Conservation (phyloP, 2,797 vertebrate genomes). For the Pampus argenteus region DNA sequence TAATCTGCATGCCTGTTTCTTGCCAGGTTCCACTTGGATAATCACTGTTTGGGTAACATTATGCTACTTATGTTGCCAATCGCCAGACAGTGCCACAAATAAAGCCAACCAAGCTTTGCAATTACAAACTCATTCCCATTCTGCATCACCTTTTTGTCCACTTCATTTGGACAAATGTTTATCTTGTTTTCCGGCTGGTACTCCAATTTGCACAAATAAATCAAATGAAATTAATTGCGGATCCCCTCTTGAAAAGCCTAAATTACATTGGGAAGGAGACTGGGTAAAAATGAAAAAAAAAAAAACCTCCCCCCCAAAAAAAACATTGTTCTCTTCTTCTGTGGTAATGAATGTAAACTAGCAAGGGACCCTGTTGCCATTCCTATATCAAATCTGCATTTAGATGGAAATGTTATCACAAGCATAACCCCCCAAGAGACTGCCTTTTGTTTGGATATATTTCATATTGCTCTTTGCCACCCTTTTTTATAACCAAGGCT, state of each 20-base stretch:
- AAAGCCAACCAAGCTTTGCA: constrained; percentile 41
- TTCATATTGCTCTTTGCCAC: constrained; percentile 57
- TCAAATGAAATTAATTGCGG: constrained; percentile 67
- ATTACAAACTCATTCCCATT: constrained; percentile 32
- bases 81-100: constrained; percentile 36
- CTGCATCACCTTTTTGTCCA: constrained; percentile 25
- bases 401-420: constrained; percentile 85
- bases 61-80: constrained; percentile 45
- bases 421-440: constrained; percentile 68
- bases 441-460: constrained; percentile 75
- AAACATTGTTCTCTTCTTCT: constrained; percentile 55
- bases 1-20: constrained; percentile 49
- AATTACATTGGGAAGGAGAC: constrained; percentile 62
- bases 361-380: constrained; percentile 38
- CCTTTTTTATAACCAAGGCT: constrained; percentile 51
- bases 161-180: constrained; percentile 60
- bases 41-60: constrained; percentile 58
- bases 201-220: constrained; percentile 63
- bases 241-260: constrained; percentile 49
- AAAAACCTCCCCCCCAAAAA: no score
- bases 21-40: constrained; percentile 59
- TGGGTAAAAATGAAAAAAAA: constrained; percentile 2
- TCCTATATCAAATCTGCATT: constrained; percentile 84
- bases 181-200: constrained; percentile 28
- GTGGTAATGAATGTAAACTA: constrained; percentile 77